Base-by-base conservation (phyloP, 1,140 invertebrate species). In the Tribolium castaneum region DNA sequence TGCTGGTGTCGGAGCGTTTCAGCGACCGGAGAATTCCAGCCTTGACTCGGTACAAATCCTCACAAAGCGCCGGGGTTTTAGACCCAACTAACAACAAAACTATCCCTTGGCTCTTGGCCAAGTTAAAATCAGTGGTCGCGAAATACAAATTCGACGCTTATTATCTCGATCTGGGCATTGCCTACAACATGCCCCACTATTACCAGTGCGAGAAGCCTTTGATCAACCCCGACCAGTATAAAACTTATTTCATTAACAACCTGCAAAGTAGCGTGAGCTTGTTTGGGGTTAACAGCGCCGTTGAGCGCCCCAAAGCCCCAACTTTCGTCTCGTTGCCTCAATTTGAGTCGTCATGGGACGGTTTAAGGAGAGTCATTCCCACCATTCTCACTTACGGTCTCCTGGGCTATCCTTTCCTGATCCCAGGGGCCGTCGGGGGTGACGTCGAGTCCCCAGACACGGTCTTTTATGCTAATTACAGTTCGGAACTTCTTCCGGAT, bases 401-500 rank as follows among this genome's bases (percentile, higher is more conserved):
- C 50, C 88, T 93, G 74, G 98, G 97, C 0, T 98, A 96, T 88
- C 96, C 96, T 0, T 97, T 98, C 81, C 90, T 98, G 3, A 93
- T 98, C 88, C 95, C 97, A 0, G 97, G 97, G 0, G 94, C 96
- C 13, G 96, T 99, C 22, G 97, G 97, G 0, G 97, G 97, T 1
- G 95, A 96, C 82, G 90, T 92, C 10, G 90, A 91, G 12, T 87
- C 90, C 77, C 90, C 90, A 0, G 90, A 90, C 83, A 86, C 82
- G 78, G 89, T 87, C 83, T 89, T 86, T 83, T 88, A 86, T 14
- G 54, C 83, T 0, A 87, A 87, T 70, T 84, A 84, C 5, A 87
- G 86, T 2, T 62, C 78, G 70, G 90, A 90, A 35, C 89, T 87
- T 39, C 82, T 95, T 10, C 95, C 95, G 0, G 94, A 96, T 71